Conservation (phyloP, 2,113 vertebrate species). For the Enhydra lutris region DNA sequence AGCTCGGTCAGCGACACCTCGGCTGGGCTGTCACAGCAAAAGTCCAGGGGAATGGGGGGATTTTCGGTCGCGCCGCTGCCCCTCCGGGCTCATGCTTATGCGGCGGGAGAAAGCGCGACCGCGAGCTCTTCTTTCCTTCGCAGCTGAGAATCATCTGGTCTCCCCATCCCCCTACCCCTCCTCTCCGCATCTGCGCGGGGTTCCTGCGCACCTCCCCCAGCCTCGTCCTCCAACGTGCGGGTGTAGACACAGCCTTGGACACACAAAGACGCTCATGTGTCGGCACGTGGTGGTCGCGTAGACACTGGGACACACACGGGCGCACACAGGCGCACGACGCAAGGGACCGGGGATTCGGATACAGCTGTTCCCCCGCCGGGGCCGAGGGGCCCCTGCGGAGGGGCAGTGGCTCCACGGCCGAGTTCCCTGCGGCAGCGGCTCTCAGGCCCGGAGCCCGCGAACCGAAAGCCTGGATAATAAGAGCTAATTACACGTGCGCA, state of each 20-base stretch:
- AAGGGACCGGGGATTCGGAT: neutral
- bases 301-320: neutral
- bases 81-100: neutral
- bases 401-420: neutral
- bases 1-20: neutral
- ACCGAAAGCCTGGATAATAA: constrained; percentile 41
- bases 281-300: neutral
- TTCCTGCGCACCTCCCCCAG: constrained; percentile 78
- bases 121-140: constrained; percentile 67
- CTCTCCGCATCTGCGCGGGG: constrained; percentile 64
- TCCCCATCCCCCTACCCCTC: constrained; percentile 43
- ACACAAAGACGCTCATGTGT: neutral
- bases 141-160: constrained; percentile 82
- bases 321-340: neutral
- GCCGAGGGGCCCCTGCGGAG: neutral
- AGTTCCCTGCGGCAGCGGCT: neutral
- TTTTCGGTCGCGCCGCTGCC: neutral
- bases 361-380: neutral
- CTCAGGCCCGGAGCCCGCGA: neutral
- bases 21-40: neutral
- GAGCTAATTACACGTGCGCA: constrained; percentile 58
- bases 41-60: neutral
- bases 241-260: neutral
- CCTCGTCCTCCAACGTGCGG: neutral
- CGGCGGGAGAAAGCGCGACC: accelerated